Percentiles rank a stretch among this genome's conserved stretches.
These are phyloP conservation scores for Castor canadensis DNA, from an alignment of 2,113 vertebrate species.

Conservation along the genomic window DNA sequence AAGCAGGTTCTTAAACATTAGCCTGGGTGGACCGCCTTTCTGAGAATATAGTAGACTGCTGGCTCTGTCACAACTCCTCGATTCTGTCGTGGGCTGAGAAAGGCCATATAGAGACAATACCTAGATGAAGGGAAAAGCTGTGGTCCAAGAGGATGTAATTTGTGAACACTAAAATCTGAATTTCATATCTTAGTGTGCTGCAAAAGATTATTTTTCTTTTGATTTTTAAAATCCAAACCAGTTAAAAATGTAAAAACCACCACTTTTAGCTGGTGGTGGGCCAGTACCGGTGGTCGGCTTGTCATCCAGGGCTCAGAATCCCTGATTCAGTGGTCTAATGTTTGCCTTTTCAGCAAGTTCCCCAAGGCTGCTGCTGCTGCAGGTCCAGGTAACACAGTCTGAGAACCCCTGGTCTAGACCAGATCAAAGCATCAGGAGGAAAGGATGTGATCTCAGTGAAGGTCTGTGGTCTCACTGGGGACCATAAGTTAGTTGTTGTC, in stretches of 20 bases:
- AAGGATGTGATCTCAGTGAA: background rate
- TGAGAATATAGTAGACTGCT: no score
- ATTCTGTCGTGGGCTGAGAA: background rate
- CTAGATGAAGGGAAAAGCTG: accelerated
- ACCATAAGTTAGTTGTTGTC: background rate
- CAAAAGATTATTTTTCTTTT: background rate
- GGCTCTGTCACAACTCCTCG: accelerated
- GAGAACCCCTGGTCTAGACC: background rate
- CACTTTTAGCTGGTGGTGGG: no score
- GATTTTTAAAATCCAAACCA: background rate
- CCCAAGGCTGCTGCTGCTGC: background rate
- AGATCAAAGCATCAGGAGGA: background rate
- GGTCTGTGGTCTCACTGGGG: background rate
- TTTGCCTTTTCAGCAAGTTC: background rate
- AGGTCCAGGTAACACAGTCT: background rate
- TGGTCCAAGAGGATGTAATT: background rate
- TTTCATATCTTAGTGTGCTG: background rate
- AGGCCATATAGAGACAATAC: no score
- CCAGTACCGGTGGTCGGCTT: background rate
- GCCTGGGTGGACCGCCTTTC: background rate
- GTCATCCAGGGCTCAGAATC: background rate
- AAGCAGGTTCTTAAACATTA: background rate
- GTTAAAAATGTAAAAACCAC: background rate
- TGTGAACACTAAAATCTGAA: background rate
- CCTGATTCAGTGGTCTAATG: background rate